Percentiles rank a stretch among this genome's conserved stretches.
These are phyloP conservation scores for Pterocles orientalis DNA, from an alignment of 2,113 vertebrate species.

Conservation along the genomic window DNA sequence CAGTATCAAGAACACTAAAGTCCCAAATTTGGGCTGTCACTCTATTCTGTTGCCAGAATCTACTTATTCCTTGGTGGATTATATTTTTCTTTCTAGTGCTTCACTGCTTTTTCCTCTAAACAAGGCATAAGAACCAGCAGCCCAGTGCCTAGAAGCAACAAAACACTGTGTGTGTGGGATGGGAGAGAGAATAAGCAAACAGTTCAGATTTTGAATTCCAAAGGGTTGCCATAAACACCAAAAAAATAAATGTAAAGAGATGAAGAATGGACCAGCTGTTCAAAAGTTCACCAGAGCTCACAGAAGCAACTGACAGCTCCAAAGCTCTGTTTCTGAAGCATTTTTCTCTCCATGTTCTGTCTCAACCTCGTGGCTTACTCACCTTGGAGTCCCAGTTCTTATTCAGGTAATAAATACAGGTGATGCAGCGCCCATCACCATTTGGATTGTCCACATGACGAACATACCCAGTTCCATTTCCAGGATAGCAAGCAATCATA, in stretches of 20 bases:
- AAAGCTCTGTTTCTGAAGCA: background rate
- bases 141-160: background rate
- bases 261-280: background rate
- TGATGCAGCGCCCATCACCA: slow-evolving; percentile 87
- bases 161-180: background rate
- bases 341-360: background rate
- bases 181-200: background rate
- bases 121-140: background rate
- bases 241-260: background rate
- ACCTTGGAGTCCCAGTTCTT: slow-evolving; percentile 93
- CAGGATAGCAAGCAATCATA: slow-evolving; percentile 91
- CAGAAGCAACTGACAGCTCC: background rate
- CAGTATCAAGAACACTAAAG: background rate
- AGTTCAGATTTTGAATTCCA: background rate
- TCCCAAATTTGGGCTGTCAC: background rate
- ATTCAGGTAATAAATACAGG: slow-evolving; percentile 92
- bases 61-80: background rate
- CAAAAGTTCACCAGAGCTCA: background rate
- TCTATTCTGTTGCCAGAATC: background rate
- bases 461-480: slow-evolving; percentile 89
- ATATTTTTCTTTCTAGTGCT: background rate
- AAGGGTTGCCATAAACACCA: background rate
- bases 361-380: background rate
- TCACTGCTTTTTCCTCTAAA: background rate
- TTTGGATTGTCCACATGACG: slow-evolving; percentile 92